Evolutionary conservation across 2,888 invertebrate species (phyloP).

Genomic region (Amphipyra berbera): DNA sequence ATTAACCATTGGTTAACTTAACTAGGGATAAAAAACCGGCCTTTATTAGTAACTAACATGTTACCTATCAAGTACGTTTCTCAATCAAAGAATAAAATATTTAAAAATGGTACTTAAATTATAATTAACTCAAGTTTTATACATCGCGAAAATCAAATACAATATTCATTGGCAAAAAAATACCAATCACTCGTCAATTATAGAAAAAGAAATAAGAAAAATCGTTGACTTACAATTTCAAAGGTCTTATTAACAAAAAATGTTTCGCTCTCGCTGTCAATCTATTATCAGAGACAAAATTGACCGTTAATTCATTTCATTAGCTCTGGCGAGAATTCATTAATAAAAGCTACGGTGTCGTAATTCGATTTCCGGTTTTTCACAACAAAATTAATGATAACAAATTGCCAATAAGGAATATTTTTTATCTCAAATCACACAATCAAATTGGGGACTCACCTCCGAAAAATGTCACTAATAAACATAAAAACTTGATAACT

Average conservation of each 20-base stretch:
- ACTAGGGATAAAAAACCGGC: no score
- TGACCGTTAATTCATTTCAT: constrained; percentile 46
- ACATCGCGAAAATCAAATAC: constrained; percentile 4
- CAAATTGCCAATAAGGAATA: constrained; percentile 25
- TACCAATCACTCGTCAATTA: constrained; percentile 25
- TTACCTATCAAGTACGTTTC: no score
- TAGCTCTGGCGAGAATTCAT: constrained; percentile 45
- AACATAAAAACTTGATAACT: constrained; percentile 66
- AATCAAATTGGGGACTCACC: constrained; percentile 70
- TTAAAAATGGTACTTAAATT: no score
- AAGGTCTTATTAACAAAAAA: constrained; percentile 15
- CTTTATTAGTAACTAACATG: no score
- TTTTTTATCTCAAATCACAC: constrained; percentile 28
- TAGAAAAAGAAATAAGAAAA: constrained; percentile 20
- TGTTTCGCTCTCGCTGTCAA: constrained; percentile 23
- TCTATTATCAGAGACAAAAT: constrained; percentile 41
- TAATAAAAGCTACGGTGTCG: constrained; percentile 41
- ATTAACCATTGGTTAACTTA: no score
- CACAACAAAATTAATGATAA: constrained; percentile 46
- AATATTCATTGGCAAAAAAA: not conserved
- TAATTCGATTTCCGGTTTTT: constrained; percentile 42
- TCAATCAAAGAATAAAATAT: no score
- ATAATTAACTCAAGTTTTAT: no score
- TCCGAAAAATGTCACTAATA: constrained; percentile 76
- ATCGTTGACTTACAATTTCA: constrained; percentile 8